Evolutionary conservation across 2,113 vertebrate genomes (phyloP).

Genomic region (western clawed frog (Xenopus tropicalis)): DNA sequence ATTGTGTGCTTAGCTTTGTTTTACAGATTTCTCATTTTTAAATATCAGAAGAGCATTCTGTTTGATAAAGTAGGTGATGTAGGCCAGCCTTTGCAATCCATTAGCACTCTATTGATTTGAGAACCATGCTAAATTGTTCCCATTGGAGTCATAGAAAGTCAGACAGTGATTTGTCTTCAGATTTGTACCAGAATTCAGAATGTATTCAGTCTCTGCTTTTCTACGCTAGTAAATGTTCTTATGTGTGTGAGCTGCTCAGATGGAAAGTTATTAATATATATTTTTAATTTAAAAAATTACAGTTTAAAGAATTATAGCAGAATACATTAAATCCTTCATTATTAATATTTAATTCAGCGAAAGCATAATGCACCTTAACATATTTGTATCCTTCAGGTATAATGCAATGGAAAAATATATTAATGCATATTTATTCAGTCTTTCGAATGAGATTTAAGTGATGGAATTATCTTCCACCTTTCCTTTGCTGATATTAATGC

Average conservation of each 20-base stretch:
- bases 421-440: too few species aligned
- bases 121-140: conserved; percentile 37
- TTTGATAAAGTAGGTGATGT: conserved; percentile 39
- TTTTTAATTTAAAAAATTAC: too few species aligned
- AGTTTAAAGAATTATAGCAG: too few species aligned
- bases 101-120: conserved; percentile 44
- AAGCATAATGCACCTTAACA: too few species aligned
- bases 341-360: too few species aligned
- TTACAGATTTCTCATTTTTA: conserved; percentile 33
- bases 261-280: too few species aligned
- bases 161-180: conserved; percentile 36
- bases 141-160: conserved; percentile 34
- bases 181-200: conserved; percentile 33
- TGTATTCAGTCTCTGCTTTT: conserved; percentile 22
- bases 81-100: conserved; percentile 42
- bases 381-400: too few species aligned
- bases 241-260: conserved; percentile 9
- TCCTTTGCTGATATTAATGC: too few species aligned
- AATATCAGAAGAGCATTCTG: conserved; percentile 32
- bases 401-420: too few species aligned
- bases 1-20: not conserved
- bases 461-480: too few species aligned
- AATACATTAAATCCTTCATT: too few species aligned
- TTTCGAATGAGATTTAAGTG: too few species aligned
- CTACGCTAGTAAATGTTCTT: conserved; percentile 26